Percentiles rank a stretch among this genome's conserved stretches.
phyloP scores from a whole-genome alignment of 2,113 vertebrate species.

The Myotis brandtii region DNA sequence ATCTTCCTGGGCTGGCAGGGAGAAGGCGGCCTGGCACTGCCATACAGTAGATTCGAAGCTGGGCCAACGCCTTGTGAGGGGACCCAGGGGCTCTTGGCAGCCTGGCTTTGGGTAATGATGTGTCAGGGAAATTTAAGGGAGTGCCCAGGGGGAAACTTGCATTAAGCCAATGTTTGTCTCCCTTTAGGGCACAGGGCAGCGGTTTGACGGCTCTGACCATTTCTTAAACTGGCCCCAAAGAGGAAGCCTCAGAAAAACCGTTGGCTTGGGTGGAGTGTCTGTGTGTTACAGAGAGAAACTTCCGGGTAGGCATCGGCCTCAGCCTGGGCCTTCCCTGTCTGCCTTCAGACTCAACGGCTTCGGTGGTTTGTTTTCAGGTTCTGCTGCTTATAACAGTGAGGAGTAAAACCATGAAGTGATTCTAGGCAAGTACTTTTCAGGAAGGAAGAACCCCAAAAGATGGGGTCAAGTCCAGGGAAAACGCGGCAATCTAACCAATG shows the following conservation, averaged over 20 bases:
- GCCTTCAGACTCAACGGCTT: background rate
- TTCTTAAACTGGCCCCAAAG: slow-evolving; percentile 24
- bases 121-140: background rate
- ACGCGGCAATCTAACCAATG: rapidly evolving
- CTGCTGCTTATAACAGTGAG: background rate
- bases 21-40: background rate
- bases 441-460: background rate
- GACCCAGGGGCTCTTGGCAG: background rate
- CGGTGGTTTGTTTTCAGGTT: background rate
- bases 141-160: background rate
- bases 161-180: background rate
- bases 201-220: background rate
- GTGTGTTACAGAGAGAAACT: background rate
- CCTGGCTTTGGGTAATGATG: background rate
- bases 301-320: background rate
- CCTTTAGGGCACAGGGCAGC: background rate
- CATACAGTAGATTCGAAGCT: background rate
- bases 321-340: background rate
- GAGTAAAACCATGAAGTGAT: background rate
- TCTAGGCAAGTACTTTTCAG: background rate
- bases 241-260: background rate
- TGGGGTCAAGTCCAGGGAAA: background rate
- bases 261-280: background rate
- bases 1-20: background rate
- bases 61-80: background rate